A percentile compares a stretch with the other conserved stretches of the same genome.
Conservation (phyloP, 53 echinoderm and acorn worm genomes). For the Holothuria leucospilota region DNA sequence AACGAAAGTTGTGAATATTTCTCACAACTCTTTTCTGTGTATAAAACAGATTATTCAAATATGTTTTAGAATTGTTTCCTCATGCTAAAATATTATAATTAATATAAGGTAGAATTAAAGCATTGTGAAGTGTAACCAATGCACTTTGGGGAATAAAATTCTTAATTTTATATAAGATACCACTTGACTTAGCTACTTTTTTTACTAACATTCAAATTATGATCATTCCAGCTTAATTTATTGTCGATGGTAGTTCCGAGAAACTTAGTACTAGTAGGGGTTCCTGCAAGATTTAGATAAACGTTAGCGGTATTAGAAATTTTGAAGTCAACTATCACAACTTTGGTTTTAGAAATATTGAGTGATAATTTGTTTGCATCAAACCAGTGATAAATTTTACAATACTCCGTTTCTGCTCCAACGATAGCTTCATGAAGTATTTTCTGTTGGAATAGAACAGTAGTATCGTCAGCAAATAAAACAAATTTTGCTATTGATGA, state of each 20-base stretch:
- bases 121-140: background rate
- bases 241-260: background rate
- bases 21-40: too few species aligned
- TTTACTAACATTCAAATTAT: background rate
- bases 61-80: background rate
- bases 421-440: background rate
- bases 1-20: too few species aligned
- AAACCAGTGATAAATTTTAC: background rate
- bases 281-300: background rate
- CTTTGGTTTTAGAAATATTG: background rate
- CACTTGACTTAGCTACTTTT: too few species aligned
- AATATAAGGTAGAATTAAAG: background rate
- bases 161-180: too few species aligned
- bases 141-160: too few species aligned
- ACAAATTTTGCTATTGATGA: background rate
- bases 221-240: background rate
- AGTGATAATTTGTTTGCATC: slow-evolving; percentile 15
- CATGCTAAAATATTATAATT: background rate
- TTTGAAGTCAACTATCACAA: slow-evolving; percentile 3
- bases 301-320: background rate
- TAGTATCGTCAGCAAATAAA: background rate
- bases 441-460: background rate
- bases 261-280: background rate
- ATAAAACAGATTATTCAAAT: background rate
- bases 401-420: background rate